Percentiles rank a stretch among this genome's conserved stretches.
Evolutionary conservation across 2,113 vertebrate species (phyloP).

Genomic region (Malurus cyaneus): DNA sequence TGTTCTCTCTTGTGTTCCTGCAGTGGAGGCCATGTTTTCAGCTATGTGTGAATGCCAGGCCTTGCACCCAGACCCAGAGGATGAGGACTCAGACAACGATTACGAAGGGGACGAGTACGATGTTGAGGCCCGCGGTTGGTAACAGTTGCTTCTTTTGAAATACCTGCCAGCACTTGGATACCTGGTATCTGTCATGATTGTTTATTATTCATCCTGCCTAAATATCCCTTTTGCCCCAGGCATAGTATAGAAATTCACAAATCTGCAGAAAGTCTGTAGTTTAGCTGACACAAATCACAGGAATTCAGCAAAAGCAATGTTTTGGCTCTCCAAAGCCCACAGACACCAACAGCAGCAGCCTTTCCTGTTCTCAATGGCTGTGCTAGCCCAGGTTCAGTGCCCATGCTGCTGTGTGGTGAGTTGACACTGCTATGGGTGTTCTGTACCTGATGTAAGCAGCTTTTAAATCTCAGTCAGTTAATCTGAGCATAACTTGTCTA

Average conservation of each 20-base stretch:
- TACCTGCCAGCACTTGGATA: background rate
- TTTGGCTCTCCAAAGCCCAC: background rate
- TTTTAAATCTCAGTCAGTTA: background rate
- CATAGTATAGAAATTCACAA: background rate
- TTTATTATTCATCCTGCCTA: background rate
- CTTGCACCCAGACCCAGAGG: constrained; percentile 93
- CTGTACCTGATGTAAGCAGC: background rate
- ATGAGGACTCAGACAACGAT: constrained; percentile 88
- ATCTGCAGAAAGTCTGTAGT: background rate
- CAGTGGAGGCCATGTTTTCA: constrained; percentile 95
- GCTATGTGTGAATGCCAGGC: constrained; percentile 98
- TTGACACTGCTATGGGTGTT: background rate
- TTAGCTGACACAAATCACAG: background rate
- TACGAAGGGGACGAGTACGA: constrained; percentile 94
- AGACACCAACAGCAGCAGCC: background rate
- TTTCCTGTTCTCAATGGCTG: background rate
- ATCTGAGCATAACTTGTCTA: background rate
- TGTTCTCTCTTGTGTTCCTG: background rate
- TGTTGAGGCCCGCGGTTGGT: constrained; percentile 90
- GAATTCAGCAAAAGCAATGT: background rate
- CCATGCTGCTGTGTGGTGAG: fast-evolving
- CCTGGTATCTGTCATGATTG: background rate
- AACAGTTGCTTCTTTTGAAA: background rate
- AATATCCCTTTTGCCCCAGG: background rate
- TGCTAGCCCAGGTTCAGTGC: background rate